These are phyloP conservation scores for Eurytoma californica DNA, from an alignment of 2,888 invertebrate genomes.

Conservation along the genomic window DNA sequence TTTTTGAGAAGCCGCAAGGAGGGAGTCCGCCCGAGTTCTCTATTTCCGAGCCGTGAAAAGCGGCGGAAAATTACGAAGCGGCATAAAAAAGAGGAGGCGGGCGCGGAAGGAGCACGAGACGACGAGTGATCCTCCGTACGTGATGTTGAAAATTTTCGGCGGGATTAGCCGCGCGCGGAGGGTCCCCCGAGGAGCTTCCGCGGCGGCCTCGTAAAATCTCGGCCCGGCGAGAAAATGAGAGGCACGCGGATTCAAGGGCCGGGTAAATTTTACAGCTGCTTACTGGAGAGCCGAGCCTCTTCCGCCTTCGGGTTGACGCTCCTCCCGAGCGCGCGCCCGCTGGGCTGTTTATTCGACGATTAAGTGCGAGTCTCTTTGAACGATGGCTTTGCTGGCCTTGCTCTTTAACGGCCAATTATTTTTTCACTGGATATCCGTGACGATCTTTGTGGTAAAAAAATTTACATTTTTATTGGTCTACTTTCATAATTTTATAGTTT, in stretches of 20 bases:
- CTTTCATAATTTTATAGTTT: too few species aligned
- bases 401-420: slow-evolving; percentile 1
- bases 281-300: slow-evolving; percentile 1
- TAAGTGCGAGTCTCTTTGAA: not conserved
- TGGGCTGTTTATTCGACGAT: slow-evolving; percentile 4
- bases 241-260: slow-evolving; percentile 7
- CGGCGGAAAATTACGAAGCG: not conserved
- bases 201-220: slow-evolving; percentile 38
- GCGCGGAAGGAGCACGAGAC: slow-evolving; percentile 1
- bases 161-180: slow-evolving; percentile 24
- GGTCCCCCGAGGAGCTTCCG: slow-evolving; percentile 3
- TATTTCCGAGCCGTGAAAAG: not conserved
- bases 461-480: too few species aligned
- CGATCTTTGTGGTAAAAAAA: too few species aligned
- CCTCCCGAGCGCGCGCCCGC: not conserved
- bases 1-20: not conserved
- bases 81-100: not conserved
- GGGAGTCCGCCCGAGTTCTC: not conserved
- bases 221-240: slow-evolving; percentile 31
- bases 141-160: slow-evolving; percentile 43
- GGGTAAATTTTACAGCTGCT: slow-evolving; percentile 30
- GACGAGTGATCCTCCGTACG: slow-evolving; percentile 37
- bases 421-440: not conserved
- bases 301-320: not conserved
- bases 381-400: not conserved